Evolutionary conservation across 2,113 vertebrate genomes (phyloP).

Genomic region (Sarotherodon lohbergeri): DNA sequence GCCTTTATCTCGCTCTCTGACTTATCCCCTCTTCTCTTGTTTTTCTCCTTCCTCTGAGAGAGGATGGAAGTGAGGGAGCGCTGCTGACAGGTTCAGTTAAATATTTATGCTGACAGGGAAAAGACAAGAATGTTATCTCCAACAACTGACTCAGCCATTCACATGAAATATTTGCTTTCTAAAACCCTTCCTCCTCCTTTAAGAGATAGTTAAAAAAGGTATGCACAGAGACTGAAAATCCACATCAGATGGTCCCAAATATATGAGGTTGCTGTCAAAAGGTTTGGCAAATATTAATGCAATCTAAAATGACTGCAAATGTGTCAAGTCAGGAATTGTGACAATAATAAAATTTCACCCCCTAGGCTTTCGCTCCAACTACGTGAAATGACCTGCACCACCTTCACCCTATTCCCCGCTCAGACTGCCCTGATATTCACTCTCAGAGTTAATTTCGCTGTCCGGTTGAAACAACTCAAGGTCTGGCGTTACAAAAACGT

Average conservation of each 20-base stretch:
- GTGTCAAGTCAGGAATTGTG: neutral
- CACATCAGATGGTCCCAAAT: neutral
- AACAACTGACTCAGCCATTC: conserved; percentile 39
- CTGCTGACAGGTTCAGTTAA: conserved; percentile 65
- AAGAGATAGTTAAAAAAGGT: conserved; percentile 24
- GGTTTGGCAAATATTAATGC: neutral
- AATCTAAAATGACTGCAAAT: neutral
- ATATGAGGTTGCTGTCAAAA: neutral
- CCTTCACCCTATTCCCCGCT: neutral
- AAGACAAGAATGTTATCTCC: conserved; percentile 68
- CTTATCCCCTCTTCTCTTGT: neutral
- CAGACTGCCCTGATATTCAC: neutral
- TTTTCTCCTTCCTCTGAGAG: neutral
- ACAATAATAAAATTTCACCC: neutral
- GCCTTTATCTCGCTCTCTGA: conserved; percentile 1
- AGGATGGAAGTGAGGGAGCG: conserved; percentile 19
- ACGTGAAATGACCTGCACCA: neutral
- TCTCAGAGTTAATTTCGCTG: neutral
- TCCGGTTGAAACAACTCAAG: conserved; percentile 32
- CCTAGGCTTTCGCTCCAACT: neutral
- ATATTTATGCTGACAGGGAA: conserved; percentile 72
- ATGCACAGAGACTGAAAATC: conserved; percentile 7
- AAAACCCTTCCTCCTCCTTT: neutral
- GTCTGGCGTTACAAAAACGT: conserved; percentile 30
- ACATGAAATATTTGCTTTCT: conserved; percentile 40